phyloP scores from a whole-genome alignment of 2,888 invertebrate species.

The Calephelis perditalis region DNA sequence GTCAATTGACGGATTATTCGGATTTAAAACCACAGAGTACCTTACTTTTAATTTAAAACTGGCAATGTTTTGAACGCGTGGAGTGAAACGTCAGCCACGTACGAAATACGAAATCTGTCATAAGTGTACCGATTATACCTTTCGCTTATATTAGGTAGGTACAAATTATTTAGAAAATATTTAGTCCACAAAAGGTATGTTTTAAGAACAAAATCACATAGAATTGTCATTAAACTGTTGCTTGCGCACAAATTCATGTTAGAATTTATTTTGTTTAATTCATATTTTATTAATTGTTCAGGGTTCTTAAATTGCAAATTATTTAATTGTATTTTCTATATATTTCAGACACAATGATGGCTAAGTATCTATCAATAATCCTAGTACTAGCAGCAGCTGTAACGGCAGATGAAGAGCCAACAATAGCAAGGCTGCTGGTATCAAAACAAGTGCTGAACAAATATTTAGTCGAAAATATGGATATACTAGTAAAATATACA shows the following conservation, averaged over 20 bases:
- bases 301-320: not conserved
- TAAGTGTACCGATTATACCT: constrained; percentile 38
- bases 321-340: constrained; percentile 15
- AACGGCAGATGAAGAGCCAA: constrained; percentile 82
- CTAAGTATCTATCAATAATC: constrained; percentile 63
- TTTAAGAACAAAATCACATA: not conserved
- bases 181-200: constrained; percentile 1
- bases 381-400: constrained; percentile 65
- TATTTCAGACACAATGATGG: constrained; percentile 62
- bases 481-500: constrained; percentile 96
- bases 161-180: not conserved
- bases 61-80: constrained; percentile 61
- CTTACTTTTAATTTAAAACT: constrained; percentile 15
- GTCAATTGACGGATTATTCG: too few relatives aligned
- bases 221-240: not conserved
- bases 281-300: not conserved
- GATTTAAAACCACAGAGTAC: too few relatives aligned
- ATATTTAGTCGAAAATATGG: constrained; percentile 97
- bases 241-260: too few relatives aligned
- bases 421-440: constrained; percentile 89
- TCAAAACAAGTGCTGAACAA: constrained; percentile 97
- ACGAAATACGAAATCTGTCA: constrained; percentile 35
- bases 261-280: not conserved
- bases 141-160: constrained; percentile 17
- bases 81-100: constrained; percentile 78